Evolutionary conservation across 2,113 vertebrate genomes (phyloP).

Genomic region (Mesembrinibis cayennensis): DNA sequence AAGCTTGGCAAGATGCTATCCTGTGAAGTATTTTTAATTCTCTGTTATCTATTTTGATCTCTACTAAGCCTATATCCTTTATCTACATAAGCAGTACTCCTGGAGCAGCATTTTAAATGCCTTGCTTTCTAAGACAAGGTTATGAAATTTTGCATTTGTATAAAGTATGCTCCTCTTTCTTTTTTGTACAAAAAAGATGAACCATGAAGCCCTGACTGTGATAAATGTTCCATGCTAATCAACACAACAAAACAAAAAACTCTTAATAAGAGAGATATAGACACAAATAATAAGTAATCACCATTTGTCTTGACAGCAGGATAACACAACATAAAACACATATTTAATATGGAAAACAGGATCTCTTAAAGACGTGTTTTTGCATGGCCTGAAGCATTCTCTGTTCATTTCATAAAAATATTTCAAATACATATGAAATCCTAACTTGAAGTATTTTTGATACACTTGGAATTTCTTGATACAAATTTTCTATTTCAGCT

Average conservation of each 20-base stretch:
- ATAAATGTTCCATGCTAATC: background rate
- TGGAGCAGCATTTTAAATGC: background rate
- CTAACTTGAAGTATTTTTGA: background rate
- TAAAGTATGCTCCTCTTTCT: background rate
- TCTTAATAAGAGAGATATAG: background rate
- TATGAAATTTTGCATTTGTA: background rate
- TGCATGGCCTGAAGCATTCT: background rate
- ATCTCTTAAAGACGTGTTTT: background rate
- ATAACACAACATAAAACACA: background rate
- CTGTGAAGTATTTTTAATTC: constrained; percentile 35
- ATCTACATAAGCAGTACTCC: background rate
- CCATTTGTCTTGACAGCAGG: background rate
- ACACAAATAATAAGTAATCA: constrained; percentile 1
- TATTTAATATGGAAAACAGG: constrained; percentile 36
- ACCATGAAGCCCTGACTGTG: background rate
- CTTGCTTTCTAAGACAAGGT: background rate
- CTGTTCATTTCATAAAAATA: background rate
- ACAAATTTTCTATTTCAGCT: background rate
- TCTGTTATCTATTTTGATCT: constrained; percentile 12
- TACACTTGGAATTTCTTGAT: background rate
- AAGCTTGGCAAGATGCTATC: background rate
- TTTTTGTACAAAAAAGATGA: background rate
- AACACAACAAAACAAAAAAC: background rate
- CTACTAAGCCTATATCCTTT: background rate
- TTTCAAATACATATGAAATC: background rate